Base-by-base conservation (phyloP, 1,140 invertebrate genomes). In the Neomicropteryx cornuta region DNA sequence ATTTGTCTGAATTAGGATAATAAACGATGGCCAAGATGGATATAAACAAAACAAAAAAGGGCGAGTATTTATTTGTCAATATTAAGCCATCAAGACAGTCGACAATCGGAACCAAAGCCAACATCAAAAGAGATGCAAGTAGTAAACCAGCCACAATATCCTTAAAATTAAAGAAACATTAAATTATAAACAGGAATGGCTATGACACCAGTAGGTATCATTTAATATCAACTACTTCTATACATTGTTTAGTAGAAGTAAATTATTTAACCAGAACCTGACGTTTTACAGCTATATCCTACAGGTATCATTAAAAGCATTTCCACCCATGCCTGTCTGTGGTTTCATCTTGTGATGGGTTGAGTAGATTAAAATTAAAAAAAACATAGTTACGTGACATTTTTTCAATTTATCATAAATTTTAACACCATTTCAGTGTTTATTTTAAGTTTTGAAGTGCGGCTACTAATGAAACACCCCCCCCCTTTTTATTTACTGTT, bases 131-230 rank as follows among this genome's bases (percentile, higher is more conserved):
- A 19, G 75, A 53, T 0, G 83, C 76, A 40, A 89, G 65, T 8
- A 72, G 16, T 31, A 91, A 55, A 4, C 87, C 87, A 21, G 71
- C 82, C 32, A 86, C 58, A 36, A 91, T 72, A 52, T 90, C 90
- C 80, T 83, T 51, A n/a, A 71, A 73, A 36, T 38, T 45, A 47
- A 35, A 36, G 18, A 42, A 33, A n/a, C n/a, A n/a, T n/a, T n/a
- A n/a, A n/a, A n/a, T n/a, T n/a, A n/a, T n/a, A n/a, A n/a, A n/a
- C n/a, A n/a, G n/a, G n/a, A n/a, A n/a, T n/a, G n/a, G n/a, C n/a
- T n/a, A n/a, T n/a, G n/a, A n/a, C n/a, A n/a, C n/a, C n/a, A n/a
- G n/a, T n/a, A n/a, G n/a, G n/a, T n/a, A n/a, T n/a, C n/a, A n/a
- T n/a, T n/a, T n/a, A n/a, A n/a, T n/a, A n/a, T n/a, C n/a, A n/a